Evolutionary conservation across 2,888 invertebrate genomes (phyloP).

Genomic region (Strigamia maritima): DNA sequence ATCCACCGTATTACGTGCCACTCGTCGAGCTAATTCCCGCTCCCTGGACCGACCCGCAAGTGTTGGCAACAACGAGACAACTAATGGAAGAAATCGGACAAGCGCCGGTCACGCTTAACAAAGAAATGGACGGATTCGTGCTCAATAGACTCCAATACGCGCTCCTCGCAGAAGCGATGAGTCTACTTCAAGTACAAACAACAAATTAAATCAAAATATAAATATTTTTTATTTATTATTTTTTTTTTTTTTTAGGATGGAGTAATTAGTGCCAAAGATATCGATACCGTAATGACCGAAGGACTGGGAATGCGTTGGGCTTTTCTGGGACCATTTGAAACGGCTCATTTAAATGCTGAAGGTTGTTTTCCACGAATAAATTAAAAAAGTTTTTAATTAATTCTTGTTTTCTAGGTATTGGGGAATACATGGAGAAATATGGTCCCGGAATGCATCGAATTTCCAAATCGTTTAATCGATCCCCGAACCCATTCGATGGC

Average conservation of each 20-base stretch:
- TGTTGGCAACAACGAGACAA: slow-evolving; percentile 68
- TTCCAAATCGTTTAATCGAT: slow-evolving; percentile 70
- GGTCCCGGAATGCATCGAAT: slow-evolving; percentile 61
- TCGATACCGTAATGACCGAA: slow-evolving; percentile 89
- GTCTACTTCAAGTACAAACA: slow-evolving; percentile 62
- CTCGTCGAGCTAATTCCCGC: slow-evolving; percentile 91
- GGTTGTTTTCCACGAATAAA: slow-evolving; percentile 62
- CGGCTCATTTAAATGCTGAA: slow-evolving; percentile 90
- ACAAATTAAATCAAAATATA: slow-evolving; percentile 9
- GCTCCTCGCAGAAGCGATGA: slow-evolving; percentile 87
- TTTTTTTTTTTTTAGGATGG: slow-evolving; percentile 59
- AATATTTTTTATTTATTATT: not conserved
- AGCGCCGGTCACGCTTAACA: slow-evolving; percentile 77
- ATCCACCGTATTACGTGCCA: slow-evolving; percentile 94
- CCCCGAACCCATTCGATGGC: slow-evolving; percentile 69
- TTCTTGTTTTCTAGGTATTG: slow-evolving; percentile 55
- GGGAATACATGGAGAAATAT: slow-evolving; percentile 63
- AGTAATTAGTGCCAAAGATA: slow-evolving; percentile 78
- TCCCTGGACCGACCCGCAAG: slow-evolving; percentile 81
- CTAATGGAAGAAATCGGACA: slow-evolving; percentile 87
- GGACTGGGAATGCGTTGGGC: slow-evolving; percentile 94
- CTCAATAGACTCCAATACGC: slow-evolving; percentile 95
- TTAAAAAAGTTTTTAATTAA: not conserved
- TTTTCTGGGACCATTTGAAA: slow-evolving; percentile 89
- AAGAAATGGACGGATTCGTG: slow-evolving; percentile 88